Percentiles rank a stretch among this genome's conserved stretches.
Evolutionary conservation across 2,113 vertebrate genomes (phyloP).

Genomic region (Piliocolobus tephrosceles): DNA sequence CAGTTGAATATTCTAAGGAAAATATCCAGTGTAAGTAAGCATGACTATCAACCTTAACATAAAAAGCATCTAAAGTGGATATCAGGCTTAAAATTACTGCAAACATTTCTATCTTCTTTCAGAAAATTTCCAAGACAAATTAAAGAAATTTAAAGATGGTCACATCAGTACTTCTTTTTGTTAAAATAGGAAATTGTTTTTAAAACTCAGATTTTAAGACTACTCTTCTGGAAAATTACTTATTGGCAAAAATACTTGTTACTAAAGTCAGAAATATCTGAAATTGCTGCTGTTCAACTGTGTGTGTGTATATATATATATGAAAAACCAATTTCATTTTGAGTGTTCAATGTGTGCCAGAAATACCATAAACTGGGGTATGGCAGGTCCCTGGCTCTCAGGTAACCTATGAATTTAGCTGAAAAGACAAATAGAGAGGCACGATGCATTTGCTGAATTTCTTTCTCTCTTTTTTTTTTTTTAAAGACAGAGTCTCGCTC

Average conservation of each 20-base stretch:
- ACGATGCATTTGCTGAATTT: neutral
- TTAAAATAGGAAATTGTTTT: neutral
- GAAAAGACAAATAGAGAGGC: conserved; percentile 1
- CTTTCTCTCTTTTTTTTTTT: no score
- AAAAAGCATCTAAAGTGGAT: neutral
- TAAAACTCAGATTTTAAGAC: neutral
- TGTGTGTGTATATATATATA: neutral
- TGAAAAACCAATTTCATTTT: neutral
- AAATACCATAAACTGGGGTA: neutral
- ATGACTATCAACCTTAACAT: conserved; percentile 7
- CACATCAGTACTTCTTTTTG: neutral
- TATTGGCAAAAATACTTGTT: conserved; percentile 22
- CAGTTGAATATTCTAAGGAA: neutral
- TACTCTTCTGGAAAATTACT: conserved; percentile 7
- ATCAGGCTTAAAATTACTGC: neutral
- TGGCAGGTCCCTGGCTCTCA: neutral
- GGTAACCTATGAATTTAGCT: neutral
- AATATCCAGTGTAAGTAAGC: neutral
- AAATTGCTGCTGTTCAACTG: conserved; percentile 31
- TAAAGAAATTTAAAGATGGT: conserved; percentile 13
- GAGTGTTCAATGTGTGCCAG: neutral
- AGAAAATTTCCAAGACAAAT: conserved; percentile 36
- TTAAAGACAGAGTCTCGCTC: no score
- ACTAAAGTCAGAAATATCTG: neutral
- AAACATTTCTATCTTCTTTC: conserved; percentile 44